phyloP scores from a whole-genome alignment of 2,888 invertebrate genomes.

The Synergus umbraculus region DNA sequence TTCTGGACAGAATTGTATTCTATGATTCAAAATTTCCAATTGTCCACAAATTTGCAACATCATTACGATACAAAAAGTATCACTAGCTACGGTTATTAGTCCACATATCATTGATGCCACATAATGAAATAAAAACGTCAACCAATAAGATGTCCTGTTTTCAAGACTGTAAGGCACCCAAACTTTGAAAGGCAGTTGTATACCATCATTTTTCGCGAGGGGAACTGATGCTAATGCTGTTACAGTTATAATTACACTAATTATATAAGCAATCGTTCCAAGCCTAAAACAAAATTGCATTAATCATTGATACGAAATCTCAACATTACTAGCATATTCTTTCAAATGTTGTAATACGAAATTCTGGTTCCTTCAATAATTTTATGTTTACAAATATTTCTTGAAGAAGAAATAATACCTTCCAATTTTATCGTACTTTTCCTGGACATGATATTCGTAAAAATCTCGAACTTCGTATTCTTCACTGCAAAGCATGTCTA shows the following conservation, averaged over 20 bases:
- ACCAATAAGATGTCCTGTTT: constrained; percentile 46
- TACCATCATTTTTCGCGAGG: too few relatives aligned
- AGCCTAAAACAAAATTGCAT: too few relatives aligned
- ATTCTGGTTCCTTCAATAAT: too few relatives aligned
- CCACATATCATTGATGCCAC: constrained; percentile 52
- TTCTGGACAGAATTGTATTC: constrained; percentile 44
- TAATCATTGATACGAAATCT: too few relatives aligned
- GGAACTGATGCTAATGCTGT: too few relatives aligned
- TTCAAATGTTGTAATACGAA: not conserved
- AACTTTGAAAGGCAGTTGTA: constrained; percentile 52
- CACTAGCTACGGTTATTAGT: constrained; percentile 53
- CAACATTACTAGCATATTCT: not conserved
- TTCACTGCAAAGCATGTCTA: not conserved
- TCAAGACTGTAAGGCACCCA: constrained; percentile 57
- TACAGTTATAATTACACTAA: too few relatives aligned
- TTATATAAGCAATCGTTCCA: too few relatives aligned
- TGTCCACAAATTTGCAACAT: constrained; percentile 57
- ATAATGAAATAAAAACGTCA: constrained; percentile 56
- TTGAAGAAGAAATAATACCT: not conserved
- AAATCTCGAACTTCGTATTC: not conserved
- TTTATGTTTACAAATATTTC: too few relatives aligned
- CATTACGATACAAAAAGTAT: constrained; percentile 56
- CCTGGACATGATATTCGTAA: not conserved
- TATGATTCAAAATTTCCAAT: constrained; percentile 53
- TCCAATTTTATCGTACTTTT: not conserved